Evolutionary conservation across 2,888 invertebrate genomes (phyloP).

Genomic region (Luperina nickerlii): DNA sequence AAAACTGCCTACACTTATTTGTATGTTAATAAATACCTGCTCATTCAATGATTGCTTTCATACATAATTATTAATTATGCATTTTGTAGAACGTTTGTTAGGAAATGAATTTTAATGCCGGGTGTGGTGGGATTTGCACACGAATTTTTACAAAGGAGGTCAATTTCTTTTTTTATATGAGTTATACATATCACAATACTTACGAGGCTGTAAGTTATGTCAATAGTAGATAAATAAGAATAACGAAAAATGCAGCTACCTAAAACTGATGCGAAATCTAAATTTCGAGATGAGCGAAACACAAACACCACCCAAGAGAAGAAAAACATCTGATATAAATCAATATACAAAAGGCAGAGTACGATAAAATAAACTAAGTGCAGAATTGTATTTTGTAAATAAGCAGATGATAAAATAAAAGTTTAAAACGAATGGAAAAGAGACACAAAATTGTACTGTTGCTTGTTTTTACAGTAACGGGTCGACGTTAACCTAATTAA

Average conservation of each 20-base stretch:
- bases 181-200: neutral
- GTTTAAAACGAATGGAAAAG: conserved; percentile 39
- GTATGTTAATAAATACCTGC: conserved; percentile 56
- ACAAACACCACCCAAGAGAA: neutral
- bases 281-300: neutral
- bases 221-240: neutral
- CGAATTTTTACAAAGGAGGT: conserved; percentile 9
- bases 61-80: conserved; percentile 52
- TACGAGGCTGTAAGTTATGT: neutral
- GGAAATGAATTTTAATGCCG: conserved; percentile 50
- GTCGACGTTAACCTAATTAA: conserved; percentile 62
- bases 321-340: neutral
- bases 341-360: neutral
- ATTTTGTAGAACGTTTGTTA: conserved; percentile 40
- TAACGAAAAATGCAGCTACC: neutral
- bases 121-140: conserved; percentile 11
- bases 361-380: neutral
- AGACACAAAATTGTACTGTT: conserved; percentile 51
- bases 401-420: conserved; percentile 40
- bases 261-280: neutral
- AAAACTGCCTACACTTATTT: conserved; percentile 59
- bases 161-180: neutral
- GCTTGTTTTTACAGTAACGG: conserved; percentile 58
- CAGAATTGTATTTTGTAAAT: conserved; percentile 1
- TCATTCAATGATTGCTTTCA: conserved; percentile 56